These are phyloP conservation scores for Siniperca obscura DNA, from an alignment of 2,797 vertebrate species.

Conservation along the genomic window DNA sequence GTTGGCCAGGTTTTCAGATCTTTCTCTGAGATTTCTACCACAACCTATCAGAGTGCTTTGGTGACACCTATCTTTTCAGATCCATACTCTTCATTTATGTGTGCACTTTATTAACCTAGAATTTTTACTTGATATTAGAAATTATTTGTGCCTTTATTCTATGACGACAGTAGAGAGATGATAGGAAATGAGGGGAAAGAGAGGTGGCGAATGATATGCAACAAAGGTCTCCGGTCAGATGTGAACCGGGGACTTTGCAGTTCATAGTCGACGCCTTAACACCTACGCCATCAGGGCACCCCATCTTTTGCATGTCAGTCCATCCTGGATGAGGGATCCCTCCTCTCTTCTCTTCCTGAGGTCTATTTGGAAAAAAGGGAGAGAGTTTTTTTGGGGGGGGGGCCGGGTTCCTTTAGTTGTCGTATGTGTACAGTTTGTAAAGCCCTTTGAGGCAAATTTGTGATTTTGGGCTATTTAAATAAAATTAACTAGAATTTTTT, in stretches of 20 bases:
- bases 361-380: too few species aligned
- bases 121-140: too few species aligned
- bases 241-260: background rate
- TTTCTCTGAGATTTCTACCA: background rate
- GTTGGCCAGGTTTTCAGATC: background rate
- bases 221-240: background rate
- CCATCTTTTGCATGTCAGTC: background rate
- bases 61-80: background rate
- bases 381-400: too few species aligned
- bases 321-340: too few species aligned
- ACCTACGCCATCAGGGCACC: too few species aligned
- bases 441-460: too few species aligned
- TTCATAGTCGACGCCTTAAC: background rate
- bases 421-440: too few species aligned
- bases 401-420: too few species aligned
- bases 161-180: background rate
- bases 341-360: too few species aligned
- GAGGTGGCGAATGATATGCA: background rate
- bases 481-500: too few species aligned
- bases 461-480: too few species aligned
- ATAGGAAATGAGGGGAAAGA: background rate
- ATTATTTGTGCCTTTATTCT: too few species aligned
- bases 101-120: background rate
- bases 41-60: background rate
- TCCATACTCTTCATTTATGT: background rate